Percentiles rank a stretch among this genome's conserved stretches.
Conservation (phyloP, 2,888 invertebrate genomes). For the Callinectes sapidus region DNA sequence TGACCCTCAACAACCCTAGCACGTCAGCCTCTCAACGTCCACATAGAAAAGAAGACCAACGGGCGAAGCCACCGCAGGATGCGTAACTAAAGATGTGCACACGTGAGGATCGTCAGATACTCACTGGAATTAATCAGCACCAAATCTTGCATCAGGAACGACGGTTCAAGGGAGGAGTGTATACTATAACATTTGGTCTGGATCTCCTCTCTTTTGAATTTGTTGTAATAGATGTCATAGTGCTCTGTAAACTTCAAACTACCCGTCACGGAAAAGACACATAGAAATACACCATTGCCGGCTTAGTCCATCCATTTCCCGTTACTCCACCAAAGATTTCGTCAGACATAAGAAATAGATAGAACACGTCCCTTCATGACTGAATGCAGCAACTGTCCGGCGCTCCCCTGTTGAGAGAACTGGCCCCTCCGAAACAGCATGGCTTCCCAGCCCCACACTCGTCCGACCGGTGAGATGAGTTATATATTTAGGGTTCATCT, state of each 20-base stretch:
- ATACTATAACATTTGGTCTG: neutral
- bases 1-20: slow-evolving; percentile 24
- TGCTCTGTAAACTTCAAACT: neutral
- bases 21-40: neutral
- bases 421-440: slow-evolving; percentile 5
- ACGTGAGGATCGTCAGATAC: neutral
- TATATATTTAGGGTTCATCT: slow-evolving; percentile 36
- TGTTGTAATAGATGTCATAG: neutral
- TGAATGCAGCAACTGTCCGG: neutral
- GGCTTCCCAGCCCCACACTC: slow-evolving; percentile 20
- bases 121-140: neutral
- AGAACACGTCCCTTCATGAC: slow-evolving; percentile 1
- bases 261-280: neutral
- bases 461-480: slow-evolving; percentile 26
- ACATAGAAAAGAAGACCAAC: neutral
- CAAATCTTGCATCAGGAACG: neutral
- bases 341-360: slow-evolving; percentile 1
- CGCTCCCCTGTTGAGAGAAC: slow-evolving; percentile 1
- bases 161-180: neutral
- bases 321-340: neutral
- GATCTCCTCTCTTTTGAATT: neutral
- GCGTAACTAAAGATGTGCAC: neutral
- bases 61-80: neutral
- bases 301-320: neutral
- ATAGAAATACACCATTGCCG: neutral